Evolutionary conservation across 2,888 invertebrate species (phyloP), one percentile per base, ranked within the genome.

Genomic region (Dasypolia templi): DNA sequence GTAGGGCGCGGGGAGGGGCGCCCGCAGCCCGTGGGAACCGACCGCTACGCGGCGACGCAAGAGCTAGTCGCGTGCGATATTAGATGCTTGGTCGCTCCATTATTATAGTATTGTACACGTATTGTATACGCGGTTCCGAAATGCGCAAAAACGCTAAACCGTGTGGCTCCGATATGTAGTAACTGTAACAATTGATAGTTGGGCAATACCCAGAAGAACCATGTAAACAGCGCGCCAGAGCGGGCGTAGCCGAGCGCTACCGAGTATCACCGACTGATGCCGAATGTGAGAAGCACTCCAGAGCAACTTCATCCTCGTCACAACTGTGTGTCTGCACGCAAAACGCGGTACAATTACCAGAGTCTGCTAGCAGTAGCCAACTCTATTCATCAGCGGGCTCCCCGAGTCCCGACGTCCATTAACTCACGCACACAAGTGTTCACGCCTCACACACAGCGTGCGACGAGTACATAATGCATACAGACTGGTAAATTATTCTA

Each of bases 131-230:
- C n/a, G 56, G 69, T 79, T 72, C 75, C 80, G 67, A 79, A 79
- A 59, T 64, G 12, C 22, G 32, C 68, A 80, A 83, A 75, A 82
- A 83, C 53, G 17, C 4, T 44, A 58, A 68, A 69, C 56, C n/a
- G n/a, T 29, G 58, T 67, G 42, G 32, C 66, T 81, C 73, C 73
- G 59, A 56, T 58, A 42, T 75, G 53, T 68, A 35, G 65, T 22
- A 61, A 79, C 26, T 46, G n/a, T 68, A 46, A 55, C 68, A 49
- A 59, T n/a, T 22, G 62, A 51, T 14, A 29, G 64, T 79, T 68
- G 71, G 62, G 68, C 68, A 74, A 83, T 42, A 71, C 59, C 67
- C 68, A 71, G 74, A 78, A 82, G 66, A 82, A 76, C 32, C 42
- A 49, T 32, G 53, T 53, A 42, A 17, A 12, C 56, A 19, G 46